A percentile compares a stretch with the other conserved stretches of the same genome.
phyloP scores from a whole-genome alignment of 1,140 invertebrate genomes.

The Ganaspis sp. region DNA sequence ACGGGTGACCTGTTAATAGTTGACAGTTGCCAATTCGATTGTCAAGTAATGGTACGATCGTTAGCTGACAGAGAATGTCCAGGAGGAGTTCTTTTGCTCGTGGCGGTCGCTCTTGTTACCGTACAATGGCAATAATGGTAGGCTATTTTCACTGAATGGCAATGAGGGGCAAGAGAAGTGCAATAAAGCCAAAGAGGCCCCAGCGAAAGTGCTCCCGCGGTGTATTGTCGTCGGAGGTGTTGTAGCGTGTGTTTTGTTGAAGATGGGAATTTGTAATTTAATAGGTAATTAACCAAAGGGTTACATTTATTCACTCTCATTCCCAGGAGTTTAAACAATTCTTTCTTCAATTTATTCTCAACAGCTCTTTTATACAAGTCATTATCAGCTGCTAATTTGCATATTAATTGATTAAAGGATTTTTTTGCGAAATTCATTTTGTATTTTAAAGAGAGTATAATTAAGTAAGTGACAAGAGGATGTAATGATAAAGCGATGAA shows the following conservation, averaged over 20 bases:
- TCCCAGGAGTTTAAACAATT: background rate
- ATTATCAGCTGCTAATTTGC: background rate
- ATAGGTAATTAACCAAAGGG: conserved; percentile 21
- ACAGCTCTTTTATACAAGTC: background rate
- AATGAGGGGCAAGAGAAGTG: conserved; percentile 33
- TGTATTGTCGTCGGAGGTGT: conserved; percentile 51
- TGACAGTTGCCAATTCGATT: conserved; percentile 61
- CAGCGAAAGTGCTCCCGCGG: conserved; percentile 59
- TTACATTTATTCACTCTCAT: background rate
- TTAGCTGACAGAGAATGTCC: conserved; percentile 51
- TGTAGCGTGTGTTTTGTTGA: conserved; percentile 24
- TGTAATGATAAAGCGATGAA: too few relatives aligned
- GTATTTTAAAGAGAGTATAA: too few relatives aligned
- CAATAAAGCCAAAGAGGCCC: conserved; percentile 41
- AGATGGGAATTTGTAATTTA: conserved; percentile 30
- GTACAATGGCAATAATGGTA: conserved; percentile 49
- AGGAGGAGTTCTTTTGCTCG: conserved; percentile 37
- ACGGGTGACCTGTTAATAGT: conserved; percentile 10
- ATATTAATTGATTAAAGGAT: too few relatives aligned
- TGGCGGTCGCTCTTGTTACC: conserved; percentile 27
- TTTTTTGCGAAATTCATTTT: too few relatives aligned
- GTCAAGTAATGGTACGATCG: conserved; percentile 64
- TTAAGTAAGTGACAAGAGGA: too few relatives aligned
- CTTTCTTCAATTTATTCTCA: background rate
- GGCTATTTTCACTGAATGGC: conserved; percentile 57